Evolutionary conservation across 1,140 invertebrate species (phyloP), one percentile per base, ranked within the genome.

Genomic region (Lasaia peninsularis): DNA sequence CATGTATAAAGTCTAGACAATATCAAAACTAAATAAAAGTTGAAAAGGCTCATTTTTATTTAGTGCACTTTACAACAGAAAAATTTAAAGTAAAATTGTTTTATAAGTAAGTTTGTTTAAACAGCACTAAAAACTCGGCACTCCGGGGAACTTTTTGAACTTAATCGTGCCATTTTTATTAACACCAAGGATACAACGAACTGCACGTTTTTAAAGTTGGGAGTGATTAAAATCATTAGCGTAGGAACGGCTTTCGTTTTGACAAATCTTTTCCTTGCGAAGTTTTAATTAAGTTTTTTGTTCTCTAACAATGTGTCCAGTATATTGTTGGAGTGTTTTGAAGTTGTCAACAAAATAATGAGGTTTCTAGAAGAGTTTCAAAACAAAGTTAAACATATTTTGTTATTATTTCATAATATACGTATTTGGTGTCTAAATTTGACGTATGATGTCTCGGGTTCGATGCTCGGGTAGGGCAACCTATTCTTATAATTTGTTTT

Each of bases 141-240:
- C 35, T 40, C 35, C 12, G 35, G 12, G 35, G 35, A 40, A 40
- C 12, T 40, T 40, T 16, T 12, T 40, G 37, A 40, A 40, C 37
- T 40, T 18, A 16, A 40, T 40, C 12, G 12, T 40, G 14, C 16
- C 16, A 40, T 40, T 40, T 40, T 40, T 40, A 40, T 18, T 40
- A 40, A 40, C 37, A 40, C 37, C 37, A 40, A 35, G 37, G 37
- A 44, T 16, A 18, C n/a, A 16, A 48, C 18, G 10, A 48, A 48
- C 16, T 48, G 40, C 16, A 20, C 40, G 16, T 48, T 48, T 48
- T 48, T 48, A 48, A 44, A 48, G 40, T 48, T 48, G 40, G 20
- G 18, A 48, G 40, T 48, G 40, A 48, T 48, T 48, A 48, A 48
- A 48, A 48, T 20, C 40, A 48, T 48, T 48, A 48, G 40, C 40